Base-by-base conservation (phyloP, 2,113 vertebrate species). In the Sturnus vulgaris region DNA sequence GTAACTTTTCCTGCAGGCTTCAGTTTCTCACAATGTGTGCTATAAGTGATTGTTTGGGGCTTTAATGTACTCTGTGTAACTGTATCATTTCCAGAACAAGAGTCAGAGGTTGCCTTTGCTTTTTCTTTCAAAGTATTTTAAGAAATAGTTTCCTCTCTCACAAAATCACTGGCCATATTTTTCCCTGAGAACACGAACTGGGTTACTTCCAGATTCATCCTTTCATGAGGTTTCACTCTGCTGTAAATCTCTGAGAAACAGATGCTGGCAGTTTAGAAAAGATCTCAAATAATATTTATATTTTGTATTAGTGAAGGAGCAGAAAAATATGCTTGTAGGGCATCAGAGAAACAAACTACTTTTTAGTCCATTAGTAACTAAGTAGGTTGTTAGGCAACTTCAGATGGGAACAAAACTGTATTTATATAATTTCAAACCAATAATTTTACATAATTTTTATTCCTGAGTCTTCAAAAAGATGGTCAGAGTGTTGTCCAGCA, bases 71-170 rank as follows among this genome's bases (percentile, higher is more conserved):
- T 95, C 37, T 85, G 35, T 80, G 75, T 86, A 95, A 93, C 65
- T 90, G 68, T 64, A 40, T 90, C 57, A 65, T 78, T 92, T 90
- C 56, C 71, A 96, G 79, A 86, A 73, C 50, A 68, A 59, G 44
- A 94, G 90, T 83, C 90, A 88, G 71, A 94, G 56, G 88, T 94
- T 94, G 85, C 28, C 27, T 91, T 95, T 86, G 80, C 2, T 92
- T 94, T 88, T 90, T 39, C 66, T 75, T 90, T 64, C 47, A 11
- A 93, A 77, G 35, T n/a, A 66, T 82, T 70, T 86, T 78, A 88
- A 93, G 85, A 71, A 83, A 77, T 19, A 93, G 7, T 40, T 83
- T 66, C 39, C 15, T 86, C 37, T 90, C 31, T 88, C n/a, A 80
- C n/a, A 52, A 79, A 94, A 90, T 63, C 40, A 69, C 6, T 3